phyloP scores from a whole-genome alignment of 2,888 invertebrate genomes.

The Danaus chrysippus region DNA sequence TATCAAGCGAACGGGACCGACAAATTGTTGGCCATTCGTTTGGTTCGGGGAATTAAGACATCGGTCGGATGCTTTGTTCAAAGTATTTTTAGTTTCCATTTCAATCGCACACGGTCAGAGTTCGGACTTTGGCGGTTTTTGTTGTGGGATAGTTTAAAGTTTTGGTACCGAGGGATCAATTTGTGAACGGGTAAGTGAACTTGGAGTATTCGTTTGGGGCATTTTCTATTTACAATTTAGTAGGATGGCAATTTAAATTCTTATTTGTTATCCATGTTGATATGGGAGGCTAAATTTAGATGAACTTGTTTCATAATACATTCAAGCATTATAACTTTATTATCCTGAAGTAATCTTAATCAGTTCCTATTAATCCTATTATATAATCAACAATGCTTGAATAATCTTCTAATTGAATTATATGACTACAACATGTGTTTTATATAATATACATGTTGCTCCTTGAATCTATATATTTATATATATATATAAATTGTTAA shows the following conservation, averaged over 20 bases:
- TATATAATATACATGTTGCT: too few species aligned
- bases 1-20: constrained; percentile 70
- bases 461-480: too few species aligned
- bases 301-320: neutral
- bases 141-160: constrained; percentile 50
- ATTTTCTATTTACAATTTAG: constrained; percentile 17
- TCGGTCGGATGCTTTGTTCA: constrained; percentile 40
- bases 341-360: too few species aligned
- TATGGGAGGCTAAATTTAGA: neutral
- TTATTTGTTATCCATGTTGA: neutral
- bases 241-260: constrained; percentile 17
- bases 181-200: constrained; percentile 38
- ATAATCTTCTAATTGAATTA: neutral
- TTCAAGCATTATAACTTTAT: too few species aligned
- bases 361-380: neutral
- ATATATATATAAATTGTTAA: too few species aligned
- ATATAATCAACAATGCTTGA: neutral
- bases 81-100: constrained; percentile 40
- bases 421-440: neutral
- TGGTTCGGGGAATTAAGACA: constrained; percentile 62
- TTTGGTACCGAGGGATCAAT: constrained; percentile 40
- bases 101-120: constrained; percentile 44
- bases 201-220: constrained; percentile 17
- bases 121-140: constrained; percentile 51
- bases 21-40: constrained; percentile 68